phyloP scores from a whole-genome alignment of 2,113 vertebrate species.

The Rattus norvegicus region GRCr8 NC_086020.1:24391501-24392000 shows the following conservation, averaged over 20 bases:
- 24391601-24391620: constrained; percentile 23
- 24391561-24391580: constrained; percentile 36
- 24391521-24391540: constrained; percentile 50
- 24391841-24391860: background rate
- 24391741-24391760: background rate
- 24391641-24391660: constrained; percentile 53
- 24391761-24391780: background rate
- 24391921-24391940: background rate
- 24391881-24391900: background rate
- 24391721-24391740: constrained; percentile 60
- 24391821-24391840: background rate
- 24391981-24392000: constrained; percentile 42
- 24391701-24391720: constrained; percentile 27
- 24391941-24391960: background rate
- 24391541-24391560: constrained; percentile 66
- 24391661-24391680: background rate
- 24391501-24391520: background rate
- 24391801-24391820: constrained; percentile 12
- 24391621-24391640: background rate
- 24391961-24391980: constrained; percentile 27
- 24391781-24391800: background rate
- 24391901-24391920: background rate
- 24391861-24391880: constrained; percentile 40
- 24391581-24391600: constrained; percentile 7
- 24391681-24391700: background rate